Base-by-base conservation (phyloP, 2,113 vertebrate species). In the Odontesthes bonariensis region DNA sequence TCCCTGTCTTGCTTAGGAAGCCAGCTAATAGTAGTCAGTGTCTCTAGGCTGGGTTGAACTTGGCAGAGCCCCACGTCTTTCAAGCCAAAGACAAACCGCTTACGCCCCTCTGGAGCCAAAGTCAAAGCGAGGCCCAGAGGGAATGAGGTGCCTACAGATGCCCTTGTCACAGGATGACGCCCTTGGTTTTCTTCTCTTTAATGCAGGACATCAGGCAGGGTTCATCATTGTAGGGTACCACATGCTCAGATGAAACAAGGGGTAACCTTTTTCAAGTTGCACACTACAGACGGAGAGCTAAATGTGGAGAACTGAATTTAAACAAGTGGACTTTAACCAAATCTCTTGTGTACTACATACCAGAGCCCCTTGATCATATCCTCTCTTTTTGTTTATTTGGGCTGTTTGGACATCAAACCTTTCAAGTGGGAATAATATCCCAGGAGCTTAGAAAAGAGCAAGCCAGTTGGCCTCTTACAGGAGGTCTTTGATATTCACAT, bases 381-480 rank as follows among this genome's bases (percentile, higher is more conserved):
- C 83, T 88, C 80, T 63, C 65, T 23, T 81, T 88, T 85, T 87
- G 82, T 90, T 92, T 91, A 83, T 89, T 86, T 87, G 77, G n/a
- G 51, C 83, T 81, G 70, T 84, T 85, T 80, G 74, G 78, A 91
- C 81, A 84, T 89, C 82, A 89, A 77, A 81, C 78, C 67, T 89
- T 90, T 87, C 81, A 77, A 82, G 52, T 14, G 86, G 79, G 86
- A 91, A 80, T 81, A 67, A 81, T 69, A 87, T 89, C 90, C 88
- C 84, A 88, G 86, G 76, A 86, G 86, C 68, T 72, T 56, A 67
- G 67, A 82, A 86, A 74, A 71, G 59, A 75, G 52, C 51, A 60
- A 79, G 66, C 77, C 81, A 87, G 69, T 42, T 77, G 75, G 75
- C 54, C 73, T 81, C 67, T 78, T 69, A 62, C 56, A 75, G 71